phyloP scores from a whole-genome alignment of 1,140 invertebrate genomes.

The Papilio polyxenes region DNA sequence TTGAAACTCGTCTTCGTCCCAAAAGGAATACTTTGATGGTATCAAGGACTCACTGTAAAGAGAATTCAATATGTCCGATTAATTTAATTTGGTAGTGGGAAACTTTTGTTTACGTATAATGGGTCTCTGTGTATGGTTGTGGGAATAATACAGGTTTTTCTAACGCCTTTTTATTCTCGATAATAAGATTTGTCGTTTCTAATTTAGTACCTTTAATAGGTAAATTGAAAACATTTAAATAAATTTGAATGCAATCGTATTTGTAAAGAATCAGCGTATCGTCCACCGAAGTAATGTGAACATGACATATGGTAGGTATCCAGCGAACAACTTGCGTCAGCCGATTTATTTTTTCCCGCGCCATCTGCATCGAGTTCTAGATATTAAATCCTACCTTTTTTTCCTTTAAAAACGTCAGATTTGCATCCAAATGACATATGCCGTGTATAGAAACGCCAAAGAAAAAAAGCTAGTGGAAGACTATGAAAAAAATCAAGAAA shows the following conservation, averaged over 20 bases:
- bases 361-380: slow-evolving; percentile 67
- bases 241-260: slow-evolving; percentile 6
- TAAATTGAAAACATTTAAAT: not conserved
- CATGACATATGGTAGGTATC: slow-evolving; percentile 39
- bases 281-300: slow-evolving; percentile 35
- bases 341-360: slow-evolving; percentile 74
- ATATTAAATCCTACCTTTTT: slow-evolving; percentile 65
- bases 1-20: slow-evolving; percentile 39
- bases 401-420: slow-evolving; percentile 58
- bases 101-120: slow-evolving; percentile 35
- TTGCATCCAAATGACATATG: slow-evolving; percentile 77
- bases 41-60: slow-evolving; percentile 37
- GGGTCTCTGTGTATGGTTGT: not conserved
- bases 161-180: not conserved
- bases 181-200: not conserved
- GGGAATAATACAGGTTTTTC: slow-evolving; percentile 11
- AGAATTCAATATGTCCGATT: slow-evolving; percentile 32
- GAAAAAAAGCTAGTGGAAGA: slow-evolving; percentile 58
- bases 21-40: slow-evolving; percentile 31
- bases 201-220: not conserved
- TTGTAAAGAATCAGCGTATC: slow-evolving; percentile 47
- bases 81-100: slow-evolving; percentile 39
- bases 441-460: slow-evolving; percentile 57
- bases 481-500: slow-evolving; percentile 62
- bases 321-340: slow-evolving; percentile 55